Evolutionary conservation across 2,888 invertebrate species (phyloP), one percentile per base, ranked within the genome.

Genomic region (Ditula angustiorana): DNA sequence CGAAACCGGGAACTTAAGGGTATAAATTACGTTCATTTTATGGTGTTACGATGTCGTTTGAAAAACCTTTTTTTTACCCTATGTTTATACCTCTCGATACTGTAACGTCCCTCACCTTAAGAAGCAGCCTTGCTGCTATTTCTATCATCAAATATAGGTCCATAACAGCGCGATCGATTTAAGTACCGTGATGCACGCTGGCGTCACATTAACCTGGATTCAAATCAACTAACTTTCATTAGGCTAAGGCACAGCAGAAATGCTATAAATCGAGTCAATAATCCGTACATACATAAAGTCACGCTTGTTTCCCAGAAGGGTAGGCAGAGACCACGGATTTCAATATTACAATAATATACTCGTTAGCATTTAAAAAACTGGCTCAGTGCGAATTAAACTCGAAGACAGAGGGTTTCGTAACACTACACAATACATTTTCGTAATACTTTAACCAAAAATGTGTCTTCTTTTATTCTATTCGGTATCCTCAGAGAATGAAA

Each of bases 31-130:
- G 33, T 33, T 30, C 33, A 28, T 52, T 52, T 52, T 52, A 56
- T 41, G 55, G 37, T 28, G 41, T 16, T 19, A 24, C 35, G 33
- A 35, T 53, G 33, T 53, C 53, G 35, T 53, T 53, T 53, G 33
- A 8, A 24, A 26, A 33, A 35, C 28, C 50, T 19, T 35, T 21
- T 46, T 53, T 46, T n/a, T 21, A n/a, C 46, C 11, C 21, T 46
- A 41, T 41, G 19, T 19, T 19, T 16, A 19, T 41, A 41, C n/a
- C n/a, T n/a, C n/a, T n/a, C n/a, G 41, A 41, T 19, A 41, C n/a
- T n/a, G n/a, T n/a, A n/a, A 10, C 41, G 19, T 37, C 41, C 41
- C 19, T 41, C 41, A 41, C 41, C 41, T 37, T 37, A 37, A 37
- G 16, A 16, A 5, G 37, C 37, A 5, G 37, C 37, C 33, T 16